Evolutionary conservation across 2,888 invertebrate species (phyloP), one percentile per base, ranked within the genome.

Genomic region (Caenorhabditis virilis): DNA sequence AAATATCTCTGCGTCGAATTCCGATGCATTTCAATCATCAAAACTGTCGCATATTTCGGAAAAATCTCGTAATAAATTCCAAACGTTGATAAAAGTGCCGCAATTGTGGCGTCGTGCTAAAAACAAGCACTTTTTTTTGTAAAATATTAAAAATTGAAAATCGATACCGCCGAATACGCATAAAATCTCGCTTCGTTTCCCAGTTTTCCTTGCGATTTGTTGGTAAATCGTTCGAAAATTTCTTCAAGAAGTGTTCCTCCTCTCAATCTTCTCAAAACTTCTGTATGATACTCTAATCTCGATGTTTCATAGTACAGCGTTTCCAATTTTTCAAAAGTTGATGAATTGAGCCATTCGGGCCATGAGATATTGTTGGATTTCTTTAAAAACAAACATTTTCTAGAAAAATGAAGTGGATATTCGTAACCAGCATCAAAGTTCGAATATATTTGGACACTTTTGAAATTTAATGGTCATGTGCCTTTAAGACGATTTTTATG

Each of bases 51-150:
- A 54, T 82, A 82, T 30, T 72, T 69, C 3, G 82, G 82, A 30
- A 76, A 78, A 2, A 66, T 49, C n/a, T 58, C 54, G 25, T 76
- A 75, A 59, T 68, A 65, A n/a, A 78, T 59, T 7, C 76, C 78
- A 30, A 82, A 56, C 0, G 79, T 77, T 1, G 78, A 56, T 7
- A 82, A 69, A 7, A 80, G 43, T 1, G 79, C 80, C 22, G 78
- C 70, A 2, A 82, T 66, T 11, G 81, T 76, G 0, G 80, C 76
- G 55, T 81, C 81, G 63, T 81, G 81, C 77, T 79, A 63, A 46
- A 72, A 74, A 23, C 7, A 26, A 15, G 51, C 25, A 36, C 36
- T n/a, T 36, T 36, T 30, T 33, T 13, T 15, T 22, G 1, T 43
- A 9, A 16, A 15, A 61, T 20, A 59, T 30, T 30, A 9, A 30